phyloP scores from a whole-genome alignment of 2,113 vertebrate genomes.

The Cephalopterus ornatus region DNA sequence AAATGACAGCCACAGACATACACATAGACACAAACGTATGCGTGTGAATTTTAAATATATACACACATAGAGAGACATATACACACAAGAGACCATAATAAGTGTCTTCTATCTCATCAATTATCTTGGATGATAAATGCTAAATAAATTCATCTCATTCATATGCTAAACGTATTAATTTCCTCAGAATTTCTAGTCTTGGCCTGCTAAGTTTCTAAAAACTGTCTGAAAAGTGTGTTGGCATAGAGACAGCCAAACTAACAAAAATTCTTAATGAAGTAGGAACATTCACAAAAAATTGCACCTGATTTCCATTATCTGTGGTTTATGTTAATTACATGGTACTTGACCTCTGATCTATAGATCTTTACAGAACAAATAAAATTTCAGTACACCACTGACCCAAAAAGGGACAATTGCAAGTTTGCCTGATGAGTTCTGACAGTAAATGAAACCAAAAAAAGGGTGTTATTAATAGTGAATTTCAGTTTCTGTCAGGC shows the following conservation, averaged over 20 bases:
- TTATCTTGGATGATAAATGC: not conserved
- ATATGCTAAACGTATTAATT: not conserved
- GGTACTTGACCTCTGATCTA: not conserved
- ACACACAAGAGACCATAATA: not conserved
- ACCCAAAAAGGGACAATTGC: not conserved
- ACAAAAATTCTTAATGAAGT: not conserved
- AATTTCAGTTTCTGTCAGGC: not conserved
- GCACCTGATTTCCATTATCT: not conserved
- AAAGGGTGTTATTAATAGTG: not conserved
- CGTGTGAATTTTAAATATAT: not conserved
- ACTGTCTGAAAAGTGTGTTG: not conserved
- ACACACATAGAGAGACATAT: fast-evolving
- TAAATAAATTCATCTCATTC: not conserved
- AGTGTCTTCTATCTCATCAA: not conserved
- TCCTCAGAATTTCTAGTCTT: not conserved
- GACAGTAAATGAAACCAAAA: not conserved
- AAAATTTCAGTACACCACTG: not conserved
- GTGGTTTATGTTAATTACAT: not conserved
- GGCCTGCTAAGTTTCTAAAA: not conserved
- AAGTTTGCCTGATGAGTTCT: not conserved
- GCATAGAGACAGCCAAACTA: not conserved
- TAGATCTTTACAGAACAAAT: not conserved
- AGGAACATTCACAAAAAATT: not conserved
- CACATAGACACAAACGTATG: not conserved
- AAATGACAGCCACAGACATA: not conserved